Percentiles rank a stretch among this genome's conserved stretches.
Evolutionary conservation across 2,888 invertebrate species (phyloP).

Genomic region (Luperina nickerlii): DNA sequence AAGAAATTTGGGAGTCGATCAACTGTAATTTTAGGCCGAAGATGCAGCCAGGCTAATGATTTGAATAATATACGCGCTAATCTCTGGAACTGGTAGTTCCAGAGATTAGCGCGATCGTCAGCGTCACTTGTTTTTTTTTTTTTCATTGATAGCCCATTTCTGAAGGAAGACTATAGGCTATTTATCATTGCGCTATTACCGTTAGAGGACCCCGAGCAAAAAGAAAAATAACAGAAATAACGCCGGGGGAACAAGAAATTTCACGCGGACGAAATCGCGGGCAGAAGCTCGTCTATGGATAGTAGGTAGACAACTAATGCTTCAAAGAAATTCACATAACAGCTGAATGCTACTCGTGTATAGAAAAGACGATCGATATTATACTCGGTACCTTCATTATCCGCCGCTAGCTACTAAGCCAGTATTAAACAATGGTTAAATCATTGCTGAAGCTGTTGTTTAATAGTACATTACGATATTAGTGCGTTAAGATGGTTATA

Average conservation of each 20-base stretch:
- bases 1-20: conserved; percentile 26
- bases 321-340: conserved; percentile 43
- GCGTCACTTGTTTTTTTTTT: not conserved
- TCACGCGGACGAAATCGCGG: not conserved
- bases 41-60: conserved; percentile 1
- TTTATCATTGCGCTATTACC: not conserved
- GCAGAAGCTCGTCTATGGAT: not conserved
- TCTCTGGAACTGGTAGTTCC: too few species aligned
- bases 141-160: not conserved
- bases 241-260: not conserved
- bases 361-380: conserved; percentile 29
- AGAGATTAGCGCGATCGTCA: too few species aligned
- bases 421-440: conserved; percentile 42
- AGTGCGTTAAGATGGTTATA: too few species aligned
- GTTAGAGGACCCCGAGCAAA: not conserved
- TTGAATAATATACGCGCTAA: too few species aligned
- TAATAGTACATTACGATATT: too few species aligned
- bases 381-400: conserved; percentile 9
- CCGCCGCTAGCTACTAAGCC: conserved; percentile 7
- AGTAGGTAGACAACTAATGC: conserved; percentile 1
- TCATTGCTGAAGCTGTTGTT: conserved; percentile 32
- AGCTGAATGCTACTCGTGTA: conserved; percentile 17
- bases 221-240: not conserved
- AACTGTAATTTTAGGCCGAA: not conserved
- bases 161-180: not conserved